phyloP scores from a whole-genome alignment of 2,797 vertebrate species.

The Syncerus caffer region DNA sequence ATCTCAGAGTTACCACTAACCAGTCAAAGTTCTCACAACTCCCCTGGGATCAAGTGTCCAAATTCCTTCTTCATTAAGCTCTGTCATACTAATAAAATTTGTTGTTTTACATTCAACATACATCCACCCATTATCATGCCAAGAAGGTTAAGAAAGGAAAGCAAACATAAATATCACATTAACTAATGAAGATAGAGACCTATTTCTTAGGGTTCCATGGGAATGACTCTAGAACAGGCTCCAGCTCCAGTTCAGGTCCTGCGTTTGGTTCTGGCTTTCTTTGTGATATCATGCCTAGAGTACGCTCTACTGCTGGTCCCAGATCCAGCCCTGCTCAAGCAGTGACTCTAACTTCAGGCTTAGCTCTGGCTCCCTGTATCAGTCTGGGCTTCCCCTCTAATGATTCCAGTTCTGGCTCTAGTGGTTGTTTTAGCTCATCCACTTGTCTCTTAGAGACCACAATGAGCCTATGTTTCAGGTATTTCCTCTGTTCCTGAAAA shows the following conservation, averaged over 20 bases:
- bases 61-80: background rate
- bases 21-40: background rate
- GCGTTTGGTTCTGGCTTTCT: background rate
- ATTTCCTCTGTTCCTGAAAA: conserved; percentile 56
- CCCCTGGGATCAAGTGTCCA: background rate
- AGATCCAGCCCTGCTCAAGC: conserved; percentile 38
- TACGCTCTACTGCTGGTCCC: background rate
- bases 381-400: conserved; percentile 43
- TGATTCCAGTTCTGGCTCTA: background rate
- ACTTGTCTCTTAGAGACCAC: conserved; percentile 68
- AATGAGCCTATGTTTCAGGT: conserved; percentile 79
- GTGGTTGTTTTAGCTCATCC: conserved; percentile 31
- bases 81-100: background rate
- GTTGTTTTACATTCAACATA: background rate
- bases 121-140: background rate
- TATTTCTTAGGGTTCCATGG: background rate
- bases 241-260: background rate
- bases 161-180: background rate
- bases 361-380: background rate
- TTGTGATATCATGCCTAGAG: background rate
- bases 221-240: background rate
- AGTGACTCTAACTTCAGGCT: background rate
- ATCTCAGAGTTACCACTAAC: background rate
- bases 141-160: background rate
- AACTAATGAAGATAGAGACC: background rate